Base-by-base conservation (phyloP, 2,113 vertebrate genomes). In the Chaetorhynchus papuensis region DNA sequence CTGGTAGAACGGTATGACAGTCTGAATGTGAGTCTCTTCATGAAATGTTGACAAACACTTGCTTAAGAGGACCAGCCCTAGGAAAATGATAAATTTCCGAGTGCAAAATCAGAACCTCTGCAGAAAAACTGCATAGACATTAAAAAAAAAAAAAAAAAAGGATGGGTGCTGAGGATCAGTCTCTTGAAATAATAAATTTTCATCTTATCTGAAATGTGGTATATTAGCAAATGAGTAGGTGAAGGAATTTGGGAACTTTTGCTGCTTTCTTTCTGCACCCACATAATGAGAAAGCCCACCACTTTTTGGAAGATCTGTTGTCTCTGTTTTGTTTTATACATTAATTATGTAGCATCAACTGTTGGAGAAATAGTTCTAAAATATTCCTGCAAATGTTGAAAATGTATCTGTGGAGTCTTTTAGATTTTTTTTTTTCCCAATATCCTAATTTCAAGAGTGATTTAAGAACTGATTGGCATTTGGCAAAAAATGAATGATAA, bases 381-480 rank as follows among this genome's bases (percentile, higher is more conserved):
- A 92, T 91, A 93, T 78, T 92, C 78, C 71, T 90, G 63, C 86
- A 89, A 95, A 95, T 75, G 83, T 86, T 81, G 49, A 96, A 92
- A 87, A 69, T 87, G 33, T 94, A 66, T 90, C 66, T 83, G 71
- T 20, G 27, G 64, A 84, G 59, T 60, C 12, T 79, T 95, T 88
- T 44, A 61, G 15, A 27, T 33, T 66, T 77, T 60, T 74, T 71
- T 68, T 64, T 63, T 8, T n/a, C n/a, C 10, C 45, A 91, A 88
- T 49, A 83, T 93, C 85, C 69, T 92, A 87, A 96, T 96, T 97
- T 97, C 93, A 97, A 94, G 93, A 97, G 84, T 96, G 95, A 97
- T 96, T 97, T 97, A 97, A 96, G 93, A 94, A 97, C 93, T 98
- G 97, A 97, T 97, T 97, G 97, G 96, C 98, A 98, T 96, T 98